Evolutionary conservation across 2,888 invertebrate genomes (phyloP).

Genomic region (Nasonia oneida): DNA sequence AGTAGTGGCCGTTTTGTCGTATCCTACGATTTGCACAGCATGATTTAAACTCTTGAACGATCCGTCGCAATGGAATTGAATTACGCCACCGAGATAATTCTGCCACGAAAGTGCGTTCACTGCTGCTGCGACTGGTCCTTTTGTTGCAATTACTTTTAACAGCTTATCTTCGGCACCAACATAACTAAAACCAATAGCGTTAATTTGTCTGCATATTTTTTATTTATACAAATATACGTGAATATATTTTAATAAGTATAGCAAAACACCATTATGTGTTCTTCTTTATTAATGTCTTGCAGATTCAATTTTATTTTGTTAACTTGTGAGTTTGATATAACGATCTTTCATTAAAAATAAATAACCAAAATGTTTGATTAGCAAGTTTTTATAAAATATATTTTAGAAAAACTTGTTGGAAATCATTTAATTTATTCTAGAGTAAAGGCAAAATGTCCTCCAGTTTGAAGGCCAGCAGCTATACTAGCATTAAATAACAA

Average conservation of each 20-base stretch:
- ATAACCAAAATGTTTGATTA: background rate
- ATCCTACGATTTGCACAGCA: slow-evolving; percentile 91
- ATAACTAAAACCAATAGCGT: slow-evolving; percentile 80
- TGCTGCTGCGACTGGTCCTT: slow-evolving; percentile 90
- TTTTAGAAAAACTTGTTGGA: background rate
- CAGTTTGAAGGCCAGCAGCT: slow-evolving; percentile 51
- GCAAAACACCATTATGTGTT: slow-evolving; percentile 7
- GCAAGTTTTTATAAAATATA: background rate
- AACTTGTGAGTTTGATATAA: background rate
- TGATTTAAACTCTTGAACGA: slow-evolving; percentile 85
- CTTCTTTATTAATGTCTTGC: background rate
- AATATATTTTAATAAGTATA: slow-evolving; percentile 12
- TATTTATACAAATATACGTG: slow-evolving; percentile 1
- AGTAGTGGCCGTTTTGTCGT: slow-evolving; percentile 85
- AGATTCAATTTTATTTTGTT: background rate
- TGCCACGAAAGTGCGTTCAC: slow-evolving; percentile 93
- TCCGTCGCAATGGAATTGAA: slow-evolving; percentile 89
- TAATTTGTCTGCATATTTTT: slow-evolving; percentile 3
- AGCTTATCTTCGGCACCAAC: slow-evolving; percentile 84
- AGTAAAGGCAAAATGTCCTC: slow-evolving; percentile 12
- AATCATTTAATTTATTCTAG: background rate
- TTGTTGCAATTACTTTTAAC: slow-evolving; percentile 82
- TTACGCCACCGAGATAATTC: slow-evolving; percentile 91
- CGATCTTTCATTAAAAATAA: background rate
- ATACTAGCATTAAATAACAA: slow-evolving; percentile 31